Conservation (phyloP, 2,888 invertebrate species). For the Molorchus minor region DNA sequence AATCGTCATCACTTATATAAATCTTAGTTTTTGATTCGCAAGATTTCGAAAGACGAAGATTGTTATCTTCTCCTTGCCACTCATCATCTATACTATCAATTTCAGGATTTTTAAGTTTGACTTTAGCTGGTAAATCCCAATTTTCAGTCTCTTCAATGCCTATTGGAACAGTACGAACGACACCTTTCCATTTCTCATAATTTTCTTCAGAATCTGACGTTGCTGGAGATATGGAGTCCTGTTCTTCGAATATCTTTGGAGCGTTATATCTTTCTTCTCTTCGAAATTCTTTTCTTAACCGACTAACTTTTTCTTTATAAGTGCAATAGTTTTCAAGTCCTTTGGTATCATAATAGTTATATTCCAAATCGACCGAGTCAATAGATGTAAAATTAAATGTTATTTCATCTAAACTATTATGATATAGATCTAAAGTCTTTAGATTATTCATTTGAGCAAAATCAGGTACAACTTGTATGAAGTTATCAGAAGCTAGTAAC, state of each 20-base stretch:
- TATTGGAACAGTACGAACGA: not conserved
- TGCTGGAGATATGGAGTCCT: not conserved
- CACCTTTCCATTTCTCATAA: conserved; percentile 2
- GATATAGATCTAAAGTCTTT: conserved; percentile 45
- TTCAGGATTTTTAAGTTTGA: conserved; percentile 33
- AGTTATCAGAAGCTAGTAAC: conserved; percentile 39
- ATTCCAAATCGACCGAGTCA: conserved; percentile 41
- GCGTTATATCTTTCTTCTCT: not conserved
- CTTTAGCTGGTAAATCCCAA: conserved; percentile 43
- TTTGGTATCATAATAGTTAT: conserved; percentile 38
- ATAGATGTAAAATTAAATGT: conserved; percentile 22
- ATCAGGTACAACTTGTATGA: conserved; percentile 37
- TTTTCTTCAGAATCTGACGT: conserved; percentile 15
- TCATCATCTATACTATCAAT: conserved; percentile 46
- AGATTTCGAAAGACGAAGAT: not conserved
- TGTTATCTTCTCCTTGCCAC: conserved; percentile 39
- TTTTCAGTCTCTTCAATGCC: conserved; percentile 28
- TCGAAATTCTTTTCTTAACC: conserved; percentile 27
- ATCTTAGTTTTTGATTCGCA: conserved; percentile 7
- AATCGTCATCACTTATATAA: conserved; percentile 45
- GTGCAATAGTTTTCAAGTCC: conserved; percentile 22
- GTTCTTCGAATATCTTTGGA: not conserved
- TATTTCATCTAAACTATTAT: conserved; percentile 40
- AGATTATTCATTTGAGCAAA: conserved; percentile 37
- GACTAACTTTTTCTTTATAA: conserved; percentile 35